phyloP scores from a whole-genome alignment of 2,888 invertebrate genomes.

The Microctonus hyperodae region DNA sequence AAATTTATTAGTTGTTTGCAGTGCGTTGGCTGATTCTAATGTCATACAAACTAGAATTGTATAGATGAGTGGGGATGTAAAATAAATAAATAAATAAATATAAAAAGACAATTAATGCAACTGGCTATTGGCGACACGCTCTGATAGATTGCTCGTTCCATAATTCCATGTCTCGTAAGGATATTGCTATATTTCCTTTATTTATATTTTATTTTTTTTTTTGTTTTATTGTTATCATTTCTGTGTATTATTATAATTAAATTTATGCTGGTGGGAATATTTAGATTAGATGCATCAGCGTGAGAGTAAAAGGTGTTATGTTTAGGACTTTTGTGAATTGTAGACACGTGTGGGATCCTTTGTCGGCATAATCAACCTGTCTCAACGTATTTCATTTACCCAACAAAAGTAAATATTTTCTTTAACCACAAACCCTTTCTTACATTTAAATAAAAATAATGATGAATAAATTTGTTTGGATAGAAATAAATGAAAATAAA shows the following conservation, averaged over 20 bases:
- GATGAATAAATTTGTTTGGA: neutral
- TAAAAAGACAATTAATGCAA: slow-evolving; percentile 41
- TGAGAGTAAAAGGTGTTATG: neutral
- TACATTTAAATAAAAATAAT: neutral
- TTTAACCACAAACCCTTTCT: neutral
- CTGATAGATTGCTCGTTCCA: slow-evolving; percentile 50
- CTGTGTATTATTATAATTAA: neutral
- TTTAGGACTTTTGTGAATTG: neutral
- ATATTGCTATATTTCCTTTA: slow-evolving; percentile 30
- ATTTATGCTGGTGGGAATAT: neutral
- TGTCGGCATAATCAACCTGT: neutral
- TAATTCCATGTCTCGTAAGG: slow-evolving; percentile 47
- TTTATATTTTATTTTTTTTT: slow-evolving; percentile 5
- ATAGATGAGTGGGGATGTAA: slow-evolving; percentile 16
- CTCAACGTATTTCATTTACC: neutral
- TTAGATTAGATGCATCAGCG: neutral
- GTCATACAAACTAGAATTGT: slow-evolving; percentile 19
- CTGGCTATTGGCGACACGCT: slow-evolving; percentile 54
- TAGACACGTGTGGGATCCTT: neutral
- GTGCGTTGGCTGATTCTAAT: slow-evolving; percentile 24
- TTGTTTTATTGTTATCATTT: neutral
- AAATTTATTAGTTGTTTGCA: neutral
- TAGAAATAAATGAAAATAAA: slow-evolving; percentile 1
- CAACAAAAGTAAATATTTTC: neutral
- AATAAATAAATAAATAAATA: slow-evolving; percentile 1